phyloP scores from a whole-genome alignment of 2,113 vertebrate species.

The Syrrhaptes paradoxus region DNA sequence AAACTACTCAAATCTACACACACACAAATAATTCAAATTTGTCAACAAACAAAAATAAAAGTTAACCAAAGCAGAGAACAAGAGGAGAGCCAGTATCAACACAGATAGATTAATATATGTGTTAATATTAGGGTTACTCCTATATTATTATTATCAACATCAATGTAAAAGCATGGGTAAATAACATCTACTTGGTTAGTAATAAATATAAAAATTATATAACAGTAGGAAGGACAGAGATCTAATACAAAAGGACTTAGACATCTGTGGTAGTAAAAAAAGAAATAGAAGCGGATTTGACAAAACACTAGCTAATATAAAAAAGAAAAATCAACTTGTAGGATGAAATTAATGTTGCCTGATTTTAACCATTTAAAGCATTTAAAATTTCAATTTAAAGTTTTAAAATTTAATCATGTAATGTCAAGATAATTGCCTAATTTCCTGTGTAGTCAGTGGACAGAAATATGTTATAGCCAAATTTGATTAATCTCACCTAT shows the following conservation, averaged over 20 bases:
- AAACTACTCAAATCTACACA: neutral
- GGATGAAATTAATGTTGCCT: neutral
- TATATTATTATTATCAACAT: neutral
- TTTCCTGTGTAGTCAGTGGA: neutral
- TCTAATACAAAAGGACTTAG: neutral
- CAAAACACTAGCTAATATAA: neutral
- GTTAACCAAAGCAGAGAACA: neutral
- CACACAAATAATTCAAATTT: neutral
- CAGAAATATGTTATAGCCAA: neutral
- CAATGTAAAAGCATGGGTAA: neutral
- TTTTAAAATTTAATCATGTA: neutral
- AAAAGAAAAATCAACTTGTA: neutral
- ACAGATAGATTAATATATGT: neutral
- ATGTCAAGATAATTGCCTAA: neutral
- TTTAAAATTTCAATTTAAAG: neutral
- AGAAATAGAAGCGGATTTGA: neutral
- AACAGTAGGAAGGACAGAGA: neutral
- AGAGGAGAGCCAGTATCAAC: neutral
- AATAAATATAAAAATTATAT: neutral
- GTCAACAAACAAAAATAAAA: neutral
- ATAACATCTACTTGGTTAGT: neutral
- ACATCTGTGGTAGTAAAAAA: neutral
- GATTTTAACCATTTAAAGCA: neutral
- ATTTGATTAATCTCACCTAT: neutral
- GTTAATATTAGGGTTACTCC: neutral